Conservation (phyloP, 2,113 vertebrate genomes). For the Melierax canorus region DNA sequence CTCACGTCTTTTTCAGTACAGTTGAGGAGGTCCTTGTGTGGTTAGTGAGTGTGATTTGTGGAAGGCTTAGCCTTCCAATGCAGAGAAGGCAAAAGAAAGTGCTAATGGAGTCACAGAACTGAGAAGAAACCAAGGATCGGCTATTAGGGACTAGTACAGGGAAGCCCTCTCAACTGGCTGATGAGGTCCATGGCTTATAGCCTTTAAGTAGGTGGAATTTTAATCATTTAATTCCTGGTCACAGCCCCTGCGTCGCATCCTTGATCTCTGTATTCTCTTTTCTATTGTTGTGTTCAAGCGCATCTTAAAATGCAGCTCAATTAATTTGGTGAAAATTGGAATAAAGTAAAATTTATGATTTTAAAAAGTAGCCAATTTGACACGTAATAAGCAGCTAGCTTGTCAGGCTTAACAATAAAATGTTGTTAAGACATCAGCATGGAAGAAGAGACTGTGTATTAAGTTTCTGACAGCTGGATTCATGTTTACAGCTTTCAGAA, state of each 20-base stretch:
- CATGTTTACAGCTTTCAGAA: slow-evolving; percentile 35
- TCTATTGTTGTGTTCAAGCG: neutral
- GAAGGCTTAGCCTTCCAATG: neutral
- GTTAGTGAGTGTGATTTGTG: neutral
- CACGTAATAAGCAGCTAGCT: neutral
- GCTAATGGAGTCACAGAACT: neutral
- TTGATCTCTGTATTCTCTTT: neutral
- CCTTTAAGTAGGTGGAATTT: neutral
- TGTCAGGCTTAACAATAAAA: slow-evolving; percentile 31
- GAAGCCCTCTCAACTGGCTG: neutral
- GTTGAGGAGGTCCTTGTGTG: neutral
- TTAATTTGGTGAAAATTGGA: neutral
- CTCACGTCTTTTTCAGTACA: neutral
- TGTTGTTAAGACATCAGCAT: neutral
- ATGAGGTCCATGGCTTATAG: neutral
- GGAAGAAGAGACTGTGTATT: neutral
- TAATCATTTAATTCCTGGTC: neutral
- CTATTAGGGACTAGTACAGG: neutral
- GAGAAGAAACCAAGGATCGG: neutral
- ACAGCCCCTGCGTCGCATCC: neutral
- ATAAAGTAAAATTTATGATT: neutral
- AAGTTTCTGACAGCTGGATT: slow-evolving; percentile 38
- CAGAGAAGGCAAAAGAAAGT: neutral
- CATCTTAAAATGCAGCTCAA: neutral
- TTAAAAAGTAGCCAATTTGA: slow-evolving; percentile 5